These are phyloP conservation scores for Choreutis nemorana DNA, from an alignment of 2,888 invertebrate genomes.

Conservation along the genomic window DNA sequence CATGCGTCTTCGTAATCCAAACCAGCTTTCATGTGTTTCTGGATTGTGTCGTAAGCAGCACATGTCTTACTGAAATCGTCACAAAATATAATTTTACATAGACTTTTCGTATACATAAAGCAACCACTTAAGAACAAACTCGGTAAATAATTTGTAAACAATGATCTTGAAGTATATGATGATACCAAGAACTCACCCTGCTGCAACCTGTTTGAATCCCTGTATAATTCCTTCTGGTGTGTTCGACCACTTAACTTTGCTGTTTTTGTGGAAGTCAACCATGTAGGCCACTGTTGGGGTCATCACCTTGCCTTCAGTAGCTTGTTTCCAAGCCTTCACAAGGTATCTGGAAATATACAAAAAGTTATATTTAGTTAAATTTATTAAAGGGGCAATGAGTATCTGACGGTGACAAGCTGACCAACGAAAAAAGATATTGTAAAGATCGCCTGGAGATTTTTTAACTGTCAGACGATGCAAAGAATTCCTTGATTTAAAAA, in stretches of 20 bases:
- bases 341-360: constrained; percentile 62
- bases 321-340: constrained; percentile 79
- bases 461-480: too few species aligned
- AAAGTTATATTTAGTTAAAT: constrained; percentile 1
- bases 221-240: constrained; percentile 59
- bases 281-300: constrained; percentile 69
- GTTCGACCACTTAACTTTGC: constrained; percentile 31
- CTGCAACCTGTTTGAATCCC: constrained; percentile 68
- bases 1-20: constrained; percentile 79
- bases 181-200: constrained; percentile 47
- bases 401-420: too few species aligned
- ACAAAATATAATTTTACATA: too few species aligned
- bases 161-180: not conserved
- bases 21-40: constrained; percentile 70
- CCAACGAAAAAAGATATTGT: too few species aligned
- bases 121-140: not conserved
- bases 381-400: too few species aligned
- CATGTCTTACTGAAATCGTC: constrained; percentile 70
- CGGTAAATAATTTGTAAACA: constrained; percentile 4
- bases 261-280: constrained; percentile 17
- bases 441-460: too few species aligned
- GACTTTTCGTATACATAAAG: too few species aligned
- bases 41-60: constrained; percentile 70
- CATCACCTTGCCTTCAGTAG: constrained; percentile 61
- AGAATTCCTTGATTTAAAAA: too few species aligned